Base-by-base conservation (phyloP, 2,888 invertebrate genomes). In the Orthosia cruda region DNA sequence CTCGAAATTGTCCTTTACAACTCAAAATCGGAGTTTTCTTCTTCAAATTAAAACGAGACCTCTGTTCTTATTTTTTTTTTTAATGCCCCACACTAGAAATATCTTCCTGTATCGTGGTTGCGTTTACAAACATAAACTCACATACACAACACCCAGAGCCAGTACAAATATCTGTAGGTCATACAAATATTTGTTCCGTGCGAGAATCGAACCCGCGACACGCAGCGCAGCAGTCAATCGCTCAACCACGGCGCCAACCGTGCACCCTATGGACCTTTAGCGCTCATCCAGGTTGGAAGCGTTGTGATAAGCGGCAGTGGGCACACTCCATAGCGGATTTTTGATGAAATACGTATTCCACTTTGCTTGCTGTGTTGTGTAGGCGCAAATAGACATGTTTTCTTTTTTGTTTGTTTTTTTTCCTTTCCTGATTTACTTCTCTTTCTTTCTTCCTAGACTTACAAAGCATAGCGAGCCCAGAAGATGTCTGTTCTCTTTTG, bases 211-310 rank as follows among this genome's bases (percentile, higher is more conserved):
- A n/a, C n/a, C n/a, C n/a, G n/a, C n/a, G n/a, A n/a, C n/a, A n/a
- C n/a, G n/a, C n/a, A n/a, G n/a, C n/a, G n/a, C n/a, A n/a, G n/a
- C n/a, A n/a, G n/a, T n/a, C n/a, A n/a, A n/a, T n/a, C n/a, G n/a
- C n/a, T n/a, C n/a, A n/a, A n/a, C n/a, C n/a, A n/a, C n/a, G n/a
- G n/a, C n/a, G n/a, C n/a, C n/a, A n/a, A n/a, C n/a, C n/a, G n/a
- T n/a, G n/a, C n/a, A n/a, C n/a, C n/a, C n/a, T n/a, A n/a, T 58
- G 68, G 78, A 58, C 74, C 69, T 78, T n/a, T 47, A 69, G 16
- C 13, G 26, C 58, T 47, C 7, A 52, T 78, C 74, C 74, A 78
- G 74, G 26, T 13, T 58, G n/a, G n/a, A 16, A 69, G 58, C 55
- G 20, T 9, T 15, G 66, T 47, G 13, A 52, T 3, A 13, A 20